phyloP scores from a whole-genome alignment of 2,888 invertebrate genomes.

The Erebia aethiops region DNA sequence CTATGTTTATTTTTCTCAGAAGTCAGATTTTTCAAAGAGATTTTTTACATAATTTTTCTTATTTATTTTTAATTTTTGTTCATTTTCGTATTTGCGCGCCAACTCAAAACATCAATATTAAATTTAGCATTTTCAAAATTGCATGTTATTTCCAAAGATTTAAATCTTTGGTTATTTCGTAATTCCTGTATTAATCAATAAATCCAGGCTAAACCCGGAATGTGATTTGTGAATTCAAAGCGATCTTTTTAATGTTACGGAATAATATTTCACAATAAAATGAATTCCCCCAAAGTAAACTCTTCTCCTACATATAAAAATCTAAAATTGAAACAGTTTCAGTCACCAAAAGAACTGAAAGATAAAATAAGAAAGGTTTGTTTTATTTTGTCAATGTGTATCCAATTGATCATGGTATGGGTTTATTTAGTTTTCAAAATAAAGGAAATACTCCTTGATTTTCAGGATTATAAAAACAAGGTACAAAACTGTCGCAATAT shows the following conservation, averaged over 20 bases:
- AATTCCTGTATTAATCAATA: too few relatives aligned
- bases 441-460: conserved; percentile 4
- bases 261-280: conserved; percentile 39
- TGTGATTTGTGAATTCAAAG: neutral
- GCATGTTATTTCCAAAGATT: too few relatives aligned
- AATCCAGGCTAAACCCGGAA: too few relatives aligned
- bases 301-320: conserved; percentile 66
- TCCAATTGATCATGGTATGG: neutral
- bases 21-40: too few relatives aligned
- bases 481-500: conserved; percentile 67
- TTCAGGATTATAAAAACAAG: conserved; percentile 70
- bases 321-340: conserved; percentile 55
- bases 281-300: conserved; percentile 56
- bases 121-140: too few relatives aligned
- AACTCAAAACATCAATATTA: too few relatives aligned
- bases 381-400: neutral
- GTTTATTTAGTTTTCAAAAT: neutral
- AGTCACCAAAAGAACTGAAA: conserved; percentile 71
- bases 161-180: too few relatives aligned
- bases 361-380: conserved; percentile 75
- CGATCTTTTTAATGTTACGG: neutral
- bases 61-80: too few relatives aligned
- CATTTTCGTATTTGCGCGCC: too few relatives aligned
- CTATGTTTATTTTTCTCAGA: too few relatives aligned
- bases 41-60: too few relatives aligned